Base-by-base conservation (phyloP, 2,797 vertebrate genomes). In the Microtus obscurus region DNA sequence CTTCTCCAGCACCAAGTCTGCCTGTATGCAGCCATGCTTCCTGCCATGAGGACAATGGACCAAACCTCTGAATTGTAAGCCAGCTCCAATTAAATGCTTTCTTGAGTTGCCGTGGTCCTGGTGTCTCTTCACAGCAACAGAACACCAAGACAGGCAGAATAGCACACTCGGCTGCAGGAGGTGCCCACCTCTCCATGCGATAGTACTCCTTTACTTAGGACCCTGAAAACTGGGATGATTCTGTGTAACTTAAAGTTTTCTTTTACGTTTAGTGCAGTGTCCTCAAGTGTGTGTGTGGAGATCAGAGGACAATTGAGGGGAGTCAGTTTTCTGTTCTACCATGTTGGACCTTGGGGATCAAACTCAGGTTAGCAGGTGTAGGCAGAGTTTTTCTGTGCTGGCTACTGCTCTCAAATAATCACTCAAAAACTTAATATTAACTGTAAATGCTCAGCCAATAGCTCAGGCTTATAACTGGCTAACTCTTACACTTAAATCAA, bases 131-230 rank as follows among this genome's bases (percentile, higher is more conserved):
- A 74, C 5, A 74, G 71, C 71, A 74, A 74, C 10, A 74, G 37
- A 74, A 74, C 37, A 6, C 37, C 37, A 74, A 74, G 37, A 40
- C 37, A 74, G 37, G 37, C 23, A 12, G 0, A 81, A 1, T 13
- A 78, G 48, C 27, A 5, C 1, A 1, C 34, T 78, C 43, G 0
- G 2, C n/a, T 37, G 9, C 31, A 3, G 53, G 77, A 5, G 25
- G 7, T 6, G 0, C 40, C 51, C 21, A 25, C 19, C 51, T 37
- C 10, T n/a, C 4, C 78, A 37, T 25, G 21, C 40, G 53, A 10
- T 14, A 1, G 3, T 12, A 16, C 9, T 2, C 25, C 74, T 71
- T 71, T 69, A 4, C 10, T 61, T 9, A 6, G 10, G 4, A 0
- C 27, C 51, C 53, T 37, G 56, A 19, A 14, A 23, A 2, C 13